Base-by-base conservation (phyloP, 2,113 vertebrate genomes). In the Limnothrissa miodon region DNA sequence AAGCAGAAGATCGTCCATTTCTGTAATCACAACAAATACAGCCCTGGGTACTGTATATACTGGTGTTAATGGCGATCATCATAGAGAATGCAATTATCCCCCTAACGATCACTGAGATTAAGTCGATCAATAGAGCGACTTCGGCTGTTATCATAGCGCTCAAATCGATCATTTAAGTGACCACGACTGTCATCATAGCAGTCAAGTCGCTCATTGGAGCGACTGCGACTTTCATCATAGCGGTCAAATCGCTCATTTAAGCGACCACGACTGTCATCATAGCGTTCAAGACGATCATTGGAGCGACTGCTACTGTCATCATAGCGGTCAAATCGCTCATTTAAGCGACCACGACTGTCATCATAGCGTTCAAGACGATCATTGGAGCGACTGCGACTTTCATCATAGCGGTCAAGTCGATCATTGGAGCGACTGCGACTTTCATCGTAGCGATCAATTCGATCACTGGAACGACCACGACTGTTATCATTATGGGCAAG, bases 371-470 rank as follows among this genome's bases (percentile, higher is more conserved):
- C 51, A 62, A 39, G 21, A 5, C 7, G 83, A 36, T 84, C 82
- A 33, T 87, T 81, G 9, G 90, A 86, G 0, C 80, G 79, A 42
- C 89, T 86, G 0, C 80, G 85, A 48, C 85, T 87, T 0, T 87
- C 87, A 11, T 89, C 13, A 0, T 83, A 78, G 5, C 29, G 48
- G 2, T 89, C 51, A 1, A 33, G 85, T 1, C 85, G 82, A 0
- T 89, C 85, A 0, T 46, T 78, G 21, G 80, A 85, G 1, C 84
- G 85, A 19, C 80, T 7, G 11, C 84, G 44, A 2, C 17, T 11
- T 15, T 86, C 78, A 9, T 86, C 78, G 21, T 87, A 83, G 0
- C 78, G 78, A 21, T 91, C 85, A 0, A 81, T 84, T 36, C 87
- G 89, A 36, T 89, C 88, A 45, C 56, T 80, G 15, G 80, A 44